Evolutionary conservation across 2,113 vertebrate genomes (phyloP).

Genomic region (Craseonycteris thonglongyai): DNA sequence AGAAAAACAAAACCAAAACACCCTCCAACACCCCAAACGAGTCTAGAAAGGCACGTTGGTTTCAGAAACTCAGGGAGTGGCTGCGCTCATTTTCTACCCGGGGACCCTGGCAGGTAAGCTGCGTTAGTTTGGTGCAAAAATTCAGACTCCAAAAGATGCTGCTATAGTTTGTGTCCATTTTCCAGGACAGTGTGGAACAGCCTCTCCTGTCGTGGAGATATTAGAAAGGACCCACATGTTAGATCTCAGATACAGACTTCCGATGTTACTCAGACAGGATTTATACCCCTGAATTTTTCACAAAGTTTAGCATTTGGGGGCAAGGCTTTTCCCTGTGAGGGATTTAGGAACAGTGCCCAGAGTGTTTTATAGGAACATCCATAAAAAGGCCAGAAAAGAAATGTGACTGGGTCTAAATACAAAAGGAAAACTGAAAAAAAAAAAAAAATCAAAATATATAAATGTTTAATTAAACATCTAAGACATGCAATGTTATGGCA

Average conservation of each 20-base stretch:
- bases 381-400: neutral
- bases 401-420: neutral
- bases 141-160: neutral
- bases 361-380: neutral
- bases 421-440: neutral
- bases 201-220: rapidly evolving
- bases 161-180: neutral
- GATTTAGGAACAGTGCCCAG: neutral
- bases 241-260: neutral
- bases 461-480: slow-evolving; percentile 50
- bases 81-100: rapidly evolving
- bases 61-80: neutral
- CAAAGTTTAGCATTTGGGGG: neutral
- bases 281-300: neutral
- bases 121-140: rapidly evolving
- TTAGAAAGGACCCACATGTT: neutral
- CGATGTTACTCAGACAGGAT: neutral
- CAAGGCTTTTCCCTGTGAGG: neutral
- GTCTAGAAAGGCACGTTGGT: neutral
- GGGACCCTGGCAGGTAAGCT: rapidly evolving
- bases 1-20: neutral
- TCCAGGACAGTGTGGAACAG: neutral
- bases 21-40: rapidly evolving
- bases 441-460: slow-evolving; percentile 40
- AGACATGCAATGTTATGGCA: neutral